A percentile compares a stretch with the other conserved stretches of the same genome.
Evolutionary conservation across 2,797 vertebrate genomes (phyloP).

Genomic region (Acrocephalus scirpaceus): DNA sequence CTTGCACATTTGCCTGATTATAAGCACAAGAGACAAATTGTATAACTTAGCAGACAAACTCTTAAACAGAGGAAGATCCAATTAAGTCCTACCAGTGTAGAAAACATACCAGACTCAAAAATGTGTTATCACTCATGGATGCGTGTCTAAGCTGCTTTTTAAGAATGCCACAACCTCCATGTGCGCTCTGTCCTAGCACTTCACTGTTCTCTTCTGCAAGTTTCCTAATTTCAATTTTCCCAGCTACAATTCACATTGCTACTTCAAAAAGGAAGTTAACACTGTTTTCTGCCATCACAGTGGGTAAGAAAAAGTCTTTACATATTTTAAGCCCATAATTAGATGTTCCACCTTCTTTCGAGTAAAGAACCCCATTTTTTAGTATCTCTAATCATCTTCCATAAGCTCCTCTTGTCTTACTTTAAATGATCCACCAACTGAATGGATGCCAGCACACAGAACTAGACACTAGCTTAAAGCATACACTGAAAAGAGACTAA

Average conservation of each 20-base stretch:
- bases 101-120: not conserved
- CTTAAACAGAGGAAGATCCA: not conserved
- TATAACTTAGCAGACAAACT: not conserved
- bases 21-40: not conserved
- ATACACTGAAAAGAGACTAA: not conserved
- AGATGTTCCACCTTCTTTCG: not conserved
- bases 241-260: not conserved
- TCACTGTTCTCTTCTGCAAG: not conserved
- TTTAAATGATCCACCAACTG: not conserved
- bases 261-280: not conserved
- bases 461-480: not conserved
- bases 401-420: not conserved
- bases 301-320: not conserved
- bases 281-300: not conserved
- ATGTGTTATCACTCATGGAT: not conserved
- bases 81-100: not conserved
- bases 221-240: not conserved
- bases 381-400: not conserved
- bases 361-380: not conserved
- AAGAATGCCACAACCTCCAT: not conserved
- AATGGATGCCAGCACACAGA: not conserved
- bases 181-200: not conserved
- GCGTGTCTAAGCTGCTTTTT: not conserved
- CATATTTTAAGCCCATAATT: not conserved
- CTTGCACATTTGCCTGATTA: not conserved